These are phyloP conservation scores for Chelmon rostratus DNA, from an alignment of 2,797 vertebrate species.

Conservation along the genomic window DNA sequence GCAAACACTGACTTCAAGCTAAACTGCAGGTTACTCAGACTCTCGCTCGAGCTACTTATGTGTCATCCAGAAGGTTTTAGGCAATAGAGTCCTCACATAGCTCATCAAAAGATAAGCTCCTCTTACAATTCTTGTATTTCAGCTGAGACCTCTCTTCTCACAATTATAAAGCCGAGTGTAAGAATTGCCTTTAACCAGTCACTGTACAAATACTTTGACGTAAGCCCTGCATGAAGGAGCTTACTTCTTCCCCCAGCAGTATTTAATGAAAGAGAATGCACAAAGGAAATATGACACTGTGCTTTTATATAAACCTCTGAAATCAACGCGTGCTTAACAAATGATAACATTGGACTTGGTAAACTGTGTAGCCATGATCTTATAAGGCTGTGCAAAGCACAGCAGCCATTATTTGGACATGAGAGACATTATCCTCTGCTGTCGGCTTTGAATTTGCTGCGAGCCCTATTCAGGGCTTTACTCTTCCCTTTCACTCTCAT, in stretches of 20 bases:
- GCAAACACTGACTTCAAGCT: constrained; percentile 13
- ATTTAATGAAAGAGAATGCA: constrained; percentile 62
- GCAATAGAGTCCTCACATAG: constrained; percentile 55
- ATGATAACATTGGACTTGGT: constrained; percentile 60
- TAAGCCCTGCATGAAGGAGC: constrained; percentile 65
- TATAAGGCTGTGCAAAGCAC: constrained; percentile 57
- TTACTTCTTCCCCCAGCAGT: constrained; percentile 42
- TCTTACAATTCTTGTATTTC: constrained; percentile 59
- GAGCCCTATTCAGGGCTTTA: constrained; percentile 47
- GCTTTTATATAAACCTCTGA: constrained; percentile 53
- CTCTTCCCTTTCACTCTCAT: constrained; percentile 51
- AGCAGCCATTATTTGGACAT: constrained; percentile 68
- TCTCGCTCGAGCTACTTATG: constrained; percentile 19
- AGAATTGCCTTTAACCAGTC: constrained; percentile 69
- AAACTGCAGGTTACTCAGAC: constrained; percentile 36
- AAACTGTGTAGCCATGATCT: constrained; percentile 64
- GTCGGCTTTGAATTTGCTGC: constrained; percentile 54
- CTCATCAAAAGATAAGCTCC: constrained; percentile 70
- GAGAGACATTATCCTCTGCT: constrained; percentile 67
- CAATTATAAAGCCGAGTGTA: constrained; percentile 51
- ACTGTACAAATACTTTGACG: constrained; percentile 62
- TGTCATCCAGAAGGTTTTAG: constrained; percentile 52
- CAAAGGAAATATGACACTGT: constrained; percentile 63
- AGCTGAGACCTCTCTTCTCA: constrained; percentile 50
- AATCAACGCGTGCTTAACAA: constrained; percentile 64